Evolutionary conservation across 2,797 vertebrate genomes (phyloP).

Genomic region (Anas acuta): DNA sequence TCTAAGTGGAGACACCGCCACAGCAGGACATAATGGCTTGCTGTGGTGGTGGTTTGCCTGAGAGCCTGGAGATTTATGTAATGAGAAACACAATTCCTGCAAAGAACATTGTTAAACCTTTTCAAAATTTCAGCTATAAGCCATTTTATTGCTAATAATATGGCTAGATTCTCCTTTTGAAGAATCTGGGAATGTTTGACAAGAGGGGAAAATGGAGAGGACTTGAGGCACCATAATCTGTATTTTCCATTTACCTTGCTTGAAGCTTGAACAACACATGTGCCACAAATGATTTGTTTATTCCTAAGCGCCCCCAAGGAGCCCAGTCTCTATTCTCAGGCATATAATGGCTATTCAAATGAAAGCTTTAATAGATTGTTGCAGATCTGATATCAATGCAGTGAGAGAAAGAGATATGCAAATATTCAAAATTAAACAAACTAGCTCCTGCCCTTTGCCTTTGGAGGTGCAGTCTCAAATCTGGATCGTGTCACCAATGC

Average conservation of each 20-base stretch:
- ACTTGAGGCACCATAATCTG: conserved; percentile 49
- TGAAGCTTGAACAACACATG: conserved; percentile 44
- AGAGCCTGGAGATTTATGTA: conserved; percentile 72
- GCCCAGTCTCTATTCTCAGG: conserved; percentile 1
- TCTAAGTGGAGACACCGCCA: conserved; percentile 46
- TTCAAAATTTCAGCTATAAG: conserved; percentile 62
- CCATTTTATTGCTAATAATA: conserved; percentile 72
- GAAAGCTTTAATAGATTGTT: conserved; percentile 51
- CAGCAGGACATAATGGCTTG: conserved; percentile 60
- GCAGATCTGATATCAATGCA: conserved; percentile 39
- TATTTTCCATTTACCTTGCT: conserved; percentile 63
- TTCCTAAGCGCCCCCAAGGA: conserved; percentile 29
- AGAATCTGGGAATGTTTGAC: conserved; percentile 64
- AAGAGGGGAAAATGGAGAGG: conserved; percentile 51
- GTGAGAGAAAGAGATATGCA: not conserved
- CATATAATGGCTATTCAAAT: conserved; percentile 52
- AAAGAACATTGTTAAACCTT: conserved; percentile 52
- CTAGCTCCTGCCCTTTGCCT: not conserved
- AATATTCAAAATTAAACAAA: conserved; percentile 54
- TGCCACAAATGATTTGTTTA: conserved; percentile 68
- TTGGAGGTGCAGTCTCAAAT: not conserved
- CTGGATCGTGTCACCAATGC: not conserved
- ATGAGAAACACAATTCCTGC: conserved; percentile 64
- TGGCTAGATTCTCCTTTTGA: conserved; percentile 67
- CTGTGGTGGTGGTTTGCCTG: conserved; percentile 47